Evolutionary conservation across 2,888 invertebrate species (phyloP), one percentile per base, ranked within the genome.

Genomic region (Automeris io): DNA sequence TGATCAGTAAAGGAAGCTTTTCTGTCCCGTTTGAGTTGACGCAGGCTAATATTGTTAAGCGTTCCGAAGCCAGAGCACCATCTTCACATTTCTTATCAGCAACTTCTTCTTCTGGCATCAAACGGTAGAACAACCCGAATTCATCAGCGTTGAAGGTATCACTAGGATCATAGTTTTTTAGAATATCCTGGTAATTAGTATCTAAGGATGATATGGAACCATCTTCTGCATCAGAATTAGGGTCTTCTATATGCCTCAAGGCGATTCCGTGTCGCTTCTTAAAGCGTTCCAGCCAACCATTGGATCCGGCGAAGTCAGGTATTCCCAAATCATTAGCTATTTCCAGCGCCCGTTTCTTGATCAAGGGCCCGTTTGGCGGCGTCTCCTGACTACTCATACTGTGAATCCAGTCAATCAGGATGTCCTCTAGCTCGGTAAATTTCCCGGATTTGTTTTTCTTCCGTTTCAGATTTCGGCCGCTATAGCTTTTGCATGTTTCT

Each of bases 11-110:
- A 5, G 37, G 41, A 29, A 41, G 25, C 33, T 39, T 61, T 42
- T 60, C 52, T 21, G 47, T 46, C 13, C 56, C 61, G 43, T 45
- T 43, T 32, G 48, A 49, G 42, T 62, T 62, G 7, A 49, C 42
- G 36, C 48, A 50, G 34, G 61, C 42, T n/a, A 61, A 39, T 35
- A 56, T 40, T 12, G 55, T 61, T 8, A 62, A 5, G 24, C 56
- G 37, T 24, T 49, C 43, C 39, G 57, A 51, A 19, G 45, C 46
- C 12, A 33, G 25, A 33, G 46, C 49, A 9, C 50, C 57, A 7
- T 46, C 48, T 31, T 43, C 37, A 37, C 51, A 53, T 39, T 39
- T 46, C 37, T 55, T 51, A 33, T 44, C 46, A 23, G 22, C 23
- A 24, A 46, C 37, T 7, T 45, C 45, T 25, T 47, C 47, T 33